Conservation (phyloP, 2,113 vertebrate genomes). For the Misgurnus mizolepis region DNA sequence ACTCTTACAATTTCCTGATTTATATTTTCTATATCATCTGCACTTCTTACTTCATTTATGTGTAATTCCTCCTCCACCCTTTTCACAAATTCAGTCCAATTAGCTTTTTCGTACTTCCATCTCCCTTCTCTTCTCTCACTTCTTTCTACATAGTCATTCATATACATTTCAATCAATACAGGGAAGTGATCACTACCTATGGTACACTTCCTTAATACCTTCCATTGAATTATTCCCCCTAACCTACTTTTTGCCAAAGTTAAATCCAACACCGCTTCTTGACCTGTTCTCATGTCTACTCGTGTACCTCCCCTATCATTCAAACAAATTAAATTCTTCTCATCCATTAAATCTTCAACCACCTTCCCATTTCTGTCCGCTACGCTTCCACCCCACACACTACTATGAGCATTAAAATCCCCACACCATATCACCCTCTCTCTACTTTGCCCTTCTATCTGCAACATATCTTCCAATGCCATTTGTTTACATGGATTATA, state of each 20-base stretch:
- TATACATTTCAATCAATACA: neutral
- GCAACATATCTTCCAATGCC: neutral
- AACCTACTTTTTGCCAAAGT: neutral
- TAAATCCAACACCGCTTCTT: neutral
- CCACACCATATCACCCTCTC: neutral
- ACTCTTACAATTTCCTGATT: too few relatives aligned
- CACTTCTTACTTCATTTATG: neutral
- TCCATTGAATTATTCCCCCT: neutral
- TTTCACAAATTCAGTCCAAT: too few relatives aligned
- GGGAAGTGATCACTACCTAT: neutral
- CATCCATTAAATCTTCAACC: too few relatives aligned
- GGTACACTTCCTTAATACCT: neutral
- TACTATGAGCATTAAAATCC: too few relatives aligned
- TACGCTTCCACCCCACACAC: too few relatives aligned
- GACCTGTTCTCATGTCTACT: neutral
- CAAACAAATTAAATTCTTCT: too few relatives aligned
- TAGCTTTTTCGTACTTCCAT: too few relatives aligned
- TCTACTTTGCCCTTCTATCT: neutral
- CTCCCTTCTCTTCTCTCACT: neutral
- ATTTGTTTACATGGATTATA: neutral
- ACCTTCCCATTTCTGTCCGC: too few relatives aligned
- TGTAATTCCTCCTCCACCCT: too few relatives aligned
- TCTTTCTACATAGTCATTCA: neutral
- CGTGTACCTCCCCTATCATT: neutral
- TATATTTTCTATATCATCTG: too few relatives aligned